Percentiles rank a stretch among this genome's conserved stretches.
phyloP scores from a whole-genome alignment of 2,888 invertebrate genomes.

The Tetranychus piercei region DNA sequence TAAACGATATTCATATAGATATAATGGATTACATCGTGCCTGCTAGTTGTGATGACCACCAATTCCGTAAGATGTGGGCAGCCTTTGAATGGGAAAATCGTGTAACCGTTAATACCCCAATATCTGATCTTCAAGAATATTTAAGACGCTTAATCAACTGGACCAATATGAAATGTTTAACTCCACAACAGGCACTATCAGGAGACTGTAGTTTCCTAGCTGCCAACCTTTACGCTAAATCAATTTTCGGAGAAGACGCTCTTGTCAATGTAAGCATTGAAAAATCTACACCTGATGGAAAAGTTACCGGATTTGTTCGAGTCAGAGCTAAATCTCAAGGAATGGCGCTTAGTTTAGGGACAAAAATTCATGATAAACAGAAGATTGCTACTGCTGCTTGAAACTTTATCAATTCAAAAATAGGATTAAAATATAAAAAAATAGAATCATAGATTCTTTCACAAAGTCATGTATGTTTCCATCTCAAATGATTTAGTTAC shows the following conservation, averaged over 20 bases:
- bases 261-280: constrained; percentile 97
- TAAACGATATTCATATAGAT: constrained; percentile 98
- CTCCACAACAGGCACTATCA: constrained; percentile 84
- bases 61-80: constrained; percentile 99
- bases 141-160: constrained; percentile 72
- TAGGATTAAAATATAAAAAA: too few relatives aligned
- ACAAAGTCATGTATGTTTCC: too few relatives aligned
- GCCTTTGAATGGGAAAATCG: constrained; percentile 99
- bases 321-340: constrained; percentile 97
- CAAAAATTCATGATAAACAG: constrained; percentile 87
- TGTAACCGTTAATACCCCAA: constrained; percentile 72
- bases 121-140: constrained; percentile 80
- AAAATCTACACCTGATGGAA: constrained; percentile 52
- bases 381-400: constrained; percentile 36
- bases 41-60: constrained; percentile 75
- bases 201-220: constrained; percentile 99
- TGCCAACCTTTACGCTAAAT: constrained; percentile 95
- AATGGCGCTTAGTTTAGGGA: constrained; percentile 94
- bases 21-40: constrained; percentile 99
- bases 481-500: too few relatives aligned
- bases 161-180: constrained; percentile 97
- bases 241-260: constrained; percentile 95
- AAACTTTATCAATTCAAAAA: background rate
- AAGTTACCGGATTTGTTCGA: constrained; percentile 88
- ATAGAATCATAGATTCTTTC: too few relatives aligned